Percentiles rank a stretch among this genome's conserved stretches.
Conservation (phyloP, 2,888 invertebrate species). For the Drosophila gaucha region DNA sequence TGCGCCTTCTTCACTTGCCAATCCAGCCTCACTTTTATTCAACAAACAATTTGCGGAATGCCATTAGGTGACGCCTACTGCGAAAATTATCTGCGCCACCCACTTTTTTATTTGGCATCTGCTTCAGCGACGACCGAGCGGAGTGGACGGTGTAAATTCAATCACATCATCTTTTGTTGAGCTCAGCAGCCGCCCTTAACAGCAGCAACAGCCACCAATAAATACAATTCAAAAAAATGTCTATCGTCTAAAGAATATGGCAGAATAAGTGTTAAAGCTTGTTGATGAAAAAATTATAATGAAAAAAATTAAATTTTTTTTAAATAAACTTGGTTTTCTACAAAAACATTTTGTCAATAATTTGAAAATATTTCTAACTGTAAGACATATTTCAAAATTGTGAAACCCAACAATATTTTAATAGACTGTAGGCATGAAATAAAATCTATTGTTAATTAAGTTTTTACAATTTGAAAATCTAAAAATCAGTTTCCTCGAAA, state of each 20-base stretch:
- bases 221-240: slow-evolving; percentile 20
- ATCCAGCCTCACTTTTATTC: slow-evolving; percentile 49
- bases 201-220: slow-evolving; percentile 16
- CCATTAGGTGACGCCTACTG: slow-evolving; percentile 78
- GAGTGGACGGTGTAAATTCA: slow-evolving; percentile 57
- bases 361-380: no score
- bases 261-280: background rate
- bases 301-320: no score
- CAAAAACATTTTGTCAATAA: no score
- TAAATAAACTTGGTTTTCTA: no score
- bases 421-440: no score
- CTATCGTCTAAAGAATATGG: background rate
- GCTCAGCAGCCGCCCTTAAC: slow-evolving; percentile 18
- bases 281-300: no score
- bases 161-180: slow-evolving; percentile 75
- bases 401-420: no score
- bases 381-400: no score
- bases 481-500: no score
- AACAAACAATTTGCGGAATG: slow-evolving; percentile 79
- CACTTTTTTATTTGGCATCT: slow-evolving; percentile 22
- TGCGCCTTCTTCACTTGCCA: slow-evolving; percentile 34
- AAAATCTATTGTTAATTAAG: no score
- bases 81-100: slow-evolving; percentile 69
- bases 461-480: no score
- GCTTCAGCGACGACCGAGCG: background rate